phyloP scores from a whole-genome alignment of 2,113 vertebrate genomes.

The Rhynchomys soricoides region DNA sequence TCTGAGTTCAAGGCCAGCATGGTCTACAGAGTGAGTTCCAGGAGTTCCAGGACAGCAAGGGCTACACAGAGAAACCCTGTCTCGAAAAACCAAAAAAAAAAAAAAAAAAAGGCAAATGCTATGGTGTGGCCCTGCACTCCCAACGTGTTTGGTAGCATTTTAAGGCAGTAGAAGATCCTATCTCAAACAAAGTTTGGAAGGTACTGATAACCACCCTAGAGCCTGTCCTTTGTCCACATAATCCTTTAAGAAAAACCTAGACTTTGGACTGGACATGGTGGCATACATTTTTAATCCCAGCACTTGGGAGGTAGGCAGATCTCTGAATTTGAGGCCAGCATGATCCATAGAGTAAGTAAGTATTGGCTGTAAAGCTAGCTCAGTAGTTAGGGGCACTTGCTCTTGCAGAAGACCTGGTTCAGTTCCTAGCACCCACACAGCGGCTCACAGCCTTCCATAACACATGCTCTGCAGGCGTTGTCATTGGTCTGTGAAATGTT shows the following conservation, averaged over 20 bases:
- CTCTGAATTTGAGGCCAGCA: neutral
- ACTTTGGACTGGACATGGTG: neutral
- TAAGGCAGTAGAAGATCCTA: neutral
- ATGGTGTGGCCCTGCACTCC: neutral
- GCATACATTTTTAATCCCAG: neutral
- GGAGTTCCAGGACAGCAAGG: no score
- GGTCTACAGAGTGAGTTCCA: no score
- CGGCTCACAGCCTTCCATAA: neutral
- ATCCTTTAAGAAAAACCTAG: neutral
- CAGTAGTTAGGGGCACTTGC: neutral
- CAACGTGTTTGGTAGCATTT: neutral
- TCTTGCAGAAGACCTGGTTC: neutral
- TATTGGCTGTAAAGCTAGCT: neutral
- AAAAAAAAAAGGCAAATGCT: neutral
- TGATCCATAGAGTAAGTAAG: neutral
- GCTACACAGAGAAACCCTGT: no score
- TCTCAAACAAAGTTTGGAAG: neutral
- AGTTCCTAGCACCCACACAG: neutral
- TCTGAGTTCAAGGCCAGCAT: no score
- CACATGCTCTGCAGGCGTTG: neutral
- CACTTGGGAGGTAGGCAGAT: neutral
- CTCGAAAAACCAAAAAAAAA: no score
- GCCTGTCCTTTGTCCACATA: neutral
- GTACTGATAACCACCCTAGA: neutral
- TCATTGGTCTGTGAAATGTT: constrained; percentile 55